These are phyloP conservation scores for Ardeotis arabs DNA, from an alignment of 2,113 vertebrate genomes.

Conservation along the genomic window DNA sequence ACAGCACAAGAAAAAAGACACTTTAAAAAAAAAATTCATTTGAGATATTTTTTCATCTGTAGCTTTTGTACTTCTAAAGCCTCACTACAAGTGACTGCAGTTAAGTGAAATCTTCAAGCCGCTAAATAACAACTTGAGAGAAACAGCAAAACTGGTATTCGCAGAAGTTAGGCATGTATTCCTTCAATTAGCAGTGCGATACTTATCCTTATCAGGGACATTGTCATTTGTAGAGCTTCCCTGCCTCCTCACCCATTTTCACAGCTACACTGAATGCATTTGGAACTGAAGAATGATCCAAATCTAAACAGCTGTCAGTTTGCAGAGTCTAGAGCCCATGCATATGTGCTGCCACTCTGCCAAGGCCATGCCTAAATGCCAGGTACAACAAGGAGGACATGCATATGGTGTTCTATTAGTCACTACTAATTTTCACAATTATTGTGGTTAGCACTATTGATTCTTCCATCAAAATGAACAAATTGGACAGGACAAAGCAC, in stretches of 20 bases:
- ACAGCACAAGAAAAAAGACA: not conserved
- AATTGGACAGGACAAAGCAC: constrained; percentile 46
- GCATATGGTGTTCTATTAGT: constrained; percentile 46
- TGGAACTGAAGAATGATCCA: constrained; percentile 30
- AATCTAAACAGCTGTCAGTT: constrained; percentile 45
- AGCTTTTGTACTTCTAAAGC: constrained; percentile 27
- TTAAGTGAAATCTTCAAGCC: constrained; percentile 28
- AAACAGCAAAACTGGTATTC: constrained; percentile 37
- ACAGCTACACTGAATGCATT: constrained; percentile 10
- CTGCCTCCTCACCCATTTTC: constrained; percentile 41
- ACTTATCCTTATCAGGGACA: constrained; percentile 21
- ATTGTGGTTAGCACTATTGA: constrained; percentile 45
- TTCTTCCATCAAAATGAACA: constrained; percentile 54
- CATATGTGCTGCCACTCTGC: not conserved
- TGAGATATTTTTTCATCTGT: not conserved
- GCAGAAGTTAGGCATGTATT: constrained; percentile 20
- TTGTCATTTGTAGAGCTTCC: constrained; percentile 39
- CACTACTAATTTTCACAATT: constrained; percentile 51
- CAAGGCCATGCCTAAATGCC: not conserved
- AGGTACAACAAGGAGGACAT: constrained; percentile 2
- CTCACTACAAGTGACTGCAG: not conserved
- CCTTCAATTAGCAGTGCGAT: constrained; percentile 20
- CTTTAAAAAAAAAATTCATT: not conserved
- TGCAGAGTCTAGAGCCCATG: not conserved
- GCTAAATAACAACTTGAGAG: not conserved